These are phyloP conservation scores for human DNA, from an alignment of 2,113 vertebrate species.

Conservation along the genomic window DNA sequence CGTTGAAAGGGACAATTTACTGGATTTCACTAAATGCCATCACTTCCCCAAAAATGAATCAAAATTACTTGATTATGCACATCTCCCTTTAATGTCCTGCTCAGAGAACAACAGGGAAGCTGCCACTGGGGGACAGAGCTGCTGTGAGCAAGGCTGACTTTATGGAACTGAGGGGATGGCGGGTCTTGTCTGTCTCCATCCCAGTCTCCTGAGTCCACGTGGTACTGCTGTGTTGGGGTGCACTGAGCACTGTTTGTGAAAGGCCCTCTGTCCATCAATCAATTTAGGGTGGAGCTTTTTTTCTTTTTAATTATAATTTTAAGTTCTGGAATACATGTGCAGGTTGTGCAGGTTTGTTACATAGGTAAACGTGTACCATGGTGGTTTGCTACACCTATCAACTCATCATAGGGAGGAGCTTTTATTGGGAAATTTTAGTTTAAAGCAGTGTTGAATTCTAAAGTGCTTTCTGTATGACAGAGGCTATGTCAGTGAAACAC, in stretches of 20 bases:
- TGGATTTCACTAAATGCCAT: slow-evolving; percentile 78
- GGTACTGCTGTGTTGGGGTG: neutral
- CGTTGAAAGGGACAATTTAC: slow-evolving; percentile 84
- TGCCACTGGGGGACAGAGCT: slow-evolving; percentile 4
- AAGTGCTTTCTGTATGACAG: neutral
- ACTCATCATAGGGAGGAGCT: neutral
- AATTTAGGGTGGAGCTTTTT: neutral
- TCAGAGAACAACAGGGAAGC: slow-evolving; percentile 60
- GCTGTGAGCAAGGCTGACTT: slow-evolving; percentile 37
- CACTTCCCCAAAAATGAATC: slow-evolving; percentile 79
- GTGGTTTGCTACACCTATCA: too few species aligned
- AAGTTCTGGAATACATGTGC: too few species aligned
- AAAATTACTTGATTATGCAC: slow-evolving; percentile 80
- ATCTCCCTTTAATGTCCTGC: slow-evolving; percentile 65
- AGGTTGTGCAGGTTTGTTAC: too few species aligned
- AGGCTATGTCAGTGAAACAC: neutral
- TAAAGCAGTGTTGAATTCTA: neutral
- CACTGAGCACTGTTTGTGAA: too few species aligned
- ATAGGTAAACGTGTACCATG: too few species aligned
- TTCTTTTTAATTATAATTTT: too few species aligned
- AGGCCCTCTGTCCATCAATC: neutral
- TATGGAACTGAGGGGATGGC: neutral
- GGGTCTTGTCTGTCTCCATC: neutral
- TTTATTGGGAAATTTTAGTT: neutral
- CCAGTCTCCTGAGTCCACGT: too few species aligned